Base-by-base conservation (phyloP, 2,113 vertebrate genomes). In the Chamaetylas fuelleborni region DNA sequence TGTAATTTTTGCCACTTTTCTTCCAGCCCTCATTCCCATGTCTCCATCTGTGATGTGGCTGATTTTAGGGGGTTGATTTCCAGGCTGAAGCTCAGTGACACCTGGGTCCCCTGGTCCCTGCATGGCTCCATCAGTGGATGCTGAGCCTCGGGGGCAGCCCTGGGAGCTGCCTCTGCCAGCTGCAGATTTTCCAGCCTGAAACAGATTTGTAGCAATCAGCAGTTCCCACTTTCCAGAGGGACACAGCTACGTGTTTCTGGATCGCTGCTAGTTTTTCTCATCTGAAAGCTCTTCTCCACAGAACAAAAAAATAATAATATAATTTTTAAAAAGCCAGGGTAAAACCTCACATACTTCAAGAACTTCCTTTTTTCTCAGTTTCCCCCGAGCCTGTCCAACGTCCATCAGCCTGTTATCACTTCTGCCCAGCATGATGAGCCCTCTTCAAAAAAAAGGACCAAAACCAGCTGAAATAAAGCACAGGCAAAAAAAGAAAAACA, bases 201-300 rank as follows among this genome's bases (percentile, higher is more conserved):
- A 90, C 88, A 92, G 76, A 92, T 94, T 92, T 86, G 91, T 88
- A 88, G 47, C 86, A 86, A 92, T 94, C 92, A 95, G 92, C 95
- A 93, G 90, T 84, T 92, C 89, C 84, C 84, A 22, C 25, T 76
- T 96, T 95, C 92, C 96, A 93, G 53, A 90, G 86, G 88, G 95
- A 86, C 51, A 80, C 42, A 93, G 88, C 58, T 81, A 73, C 76
- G 2, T 40, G 72, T 78, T 77, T 85, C 71, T 74, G 51, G 72
- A 73, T 80, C 7, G 2, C 28, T 69, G 71, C 45, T 80, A 3
- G 34, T 9, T 81, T 91, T 70, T 40, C 38, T 77, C 13, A 38
- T 69, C 62, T 57, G 66, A 94, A 93, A 85, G 33, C 66, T 77
- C 47, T 92, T 61, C 22, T 29, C 24, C 13, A 14, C 26, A 8